These are phyloP conservation scores for Mesoclemmys tuberculata DNA, from an alignment of 2,113 vertebrate species.

Conservation along the genomic window DNA sequence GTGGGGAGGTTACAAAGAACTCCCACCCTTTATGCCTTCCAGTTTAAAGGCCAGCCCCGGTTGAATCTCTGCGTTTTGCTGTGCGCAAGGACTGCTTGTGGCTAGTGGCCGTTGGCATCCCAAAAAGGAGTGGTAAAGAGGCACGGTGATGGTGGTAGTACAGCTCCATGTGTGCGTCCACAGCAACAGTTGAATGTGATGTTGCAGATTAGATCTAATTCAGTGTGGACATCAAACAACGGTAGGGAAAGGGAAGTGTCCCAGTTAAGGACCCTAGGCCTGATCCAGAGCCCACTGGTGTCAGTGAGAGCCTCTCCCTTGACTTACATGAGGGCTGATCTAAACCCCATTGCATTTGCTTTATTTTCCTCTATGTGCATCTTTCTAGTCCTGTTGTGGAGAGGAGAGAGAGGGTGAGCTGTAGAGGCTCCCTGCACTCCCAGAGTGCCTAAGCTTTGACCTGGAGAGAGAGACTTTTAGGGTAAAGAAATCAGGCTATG, in stretches of 20 bases:
- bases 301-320: background rate
- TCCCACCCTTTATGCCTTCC: background rate
- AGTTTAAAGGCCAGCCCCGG: background rate
- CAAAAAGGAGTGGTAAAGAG: background rate
- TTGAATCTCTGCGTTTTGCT: background rate
- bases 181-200: background rate
- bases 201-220: background rate
- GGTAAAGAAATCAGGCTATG: background rate
- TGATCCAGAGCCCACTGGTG: background rate
- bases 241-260: background rate
- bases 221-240: background rate
- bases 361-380: background rate
- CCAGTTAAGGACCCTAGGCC: background rate
- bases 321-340: background rate
- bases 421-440: background rate
- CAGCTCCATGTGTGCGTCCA: background rate
- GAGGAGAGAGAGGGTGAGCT: background rate
- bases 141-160: background rate
- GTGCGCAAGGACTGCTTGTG: background rate
- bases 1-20: background rate
- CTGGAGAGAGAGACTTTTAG: background rate
- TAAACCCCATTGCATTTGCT: background rate
- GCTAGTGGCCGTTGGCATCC: background rate
- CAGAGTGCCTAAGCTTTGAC: background rate
- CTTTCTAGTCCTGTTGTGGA: background rate